Base-by-base conservation (phyloP, 1,140 invertebrate species). In the Leguminivora glycinivorella region DNA sequence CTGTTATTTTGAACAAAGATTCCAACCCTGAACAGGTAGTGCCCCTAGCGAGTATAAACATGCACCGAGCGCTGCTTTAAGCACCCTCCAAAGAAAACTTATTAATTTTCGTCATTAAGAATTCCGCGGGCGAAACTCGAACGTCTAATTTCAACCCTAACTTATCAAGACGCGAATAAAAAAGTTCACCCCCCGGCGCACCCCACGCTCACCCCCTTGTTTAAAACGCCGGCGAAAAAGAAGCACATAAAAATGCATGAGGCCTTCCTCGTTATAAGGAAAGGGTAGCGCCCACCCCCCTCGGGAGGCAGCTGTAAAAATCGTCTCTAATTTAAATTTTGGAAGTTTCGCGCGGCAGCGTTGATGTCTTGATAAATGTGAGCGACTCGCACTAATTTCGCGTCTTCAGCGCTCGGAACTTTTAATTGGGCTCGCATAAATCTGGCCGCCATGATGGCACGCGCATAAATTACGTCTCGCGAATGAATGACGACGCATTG, bases 171-270 rank as follows among this genome's bases (percentile, higher is more conserved):
- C 89, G 89, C 88, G 89, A 92, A 92, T 92, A 92, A 91, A 92
- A 90, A 92, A 91, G 83, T 88, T 88, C 85, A 86, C 89, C 87
- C 87, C 47, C 84, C 83, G 74, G 72, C 77, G 60, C 84, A 78
- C 83, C 87, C 84, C 82, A 83, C 78, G 82, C 87, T 89, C 89
- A 91, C 90, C 89, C 88, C 88, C 92, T 91, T 92, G 91, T 92
- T 91, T 92, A 92, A 92, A 92, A 92, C 87, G 89, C 91, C 85
- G 89, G 82, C 89, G 89, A 92, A 92, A 92, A 92, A 92, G 92
- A 91, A 92, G 92, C 89, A 92, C 92, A 92, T 92, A 92, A 92
- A 92, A 92, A 92, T 92, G 92, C 92, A 92, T 92, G 92, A 92
- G 92, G 91, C 91, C 90, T 91, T 91, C 90, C 90, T 91, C 91